Conservation (phyloP, 2,888 invertebrate genomes). For the Coelogynopora nodosa region DNA sequence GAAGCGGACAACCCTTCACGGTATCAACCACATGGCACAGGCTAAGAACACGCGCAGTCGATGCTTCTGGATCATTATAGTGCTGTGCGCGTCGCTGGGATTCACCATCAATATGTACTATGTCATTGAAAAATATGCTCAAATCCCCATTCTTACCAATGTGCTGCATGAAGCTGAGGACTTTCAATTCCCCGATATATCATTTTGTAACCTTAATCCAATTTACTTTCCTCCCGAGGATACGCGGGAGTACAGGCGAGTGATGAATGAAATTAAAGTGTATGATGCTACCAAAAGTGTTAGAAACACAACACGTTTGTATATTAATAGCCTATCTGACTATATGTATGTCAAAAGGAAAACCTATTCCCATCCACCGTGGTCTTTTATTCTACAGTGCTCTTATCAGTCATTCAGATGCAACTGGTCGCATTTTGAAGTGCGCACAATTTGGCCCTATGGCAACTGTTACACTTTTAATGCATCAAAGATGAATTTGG, state of each 20-base stretch:
- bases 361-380: constrained; percentile 26
- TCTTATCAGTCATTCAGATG: constrained; percentile 22
- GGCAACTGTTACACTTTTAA: constrained; percentile 43
- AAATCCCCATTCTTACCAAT: constrained; percentile 42
- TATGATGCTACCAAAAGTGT: not conserved
- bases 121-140: constrained; percentile 40
- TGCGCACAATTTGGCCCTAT: constrained; percentile 40
- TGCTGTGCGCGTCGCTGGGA: constrained; percentile 35
- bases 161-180: constrained; percentile 38
- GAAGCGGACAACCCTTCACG: constrained; percentile 41
- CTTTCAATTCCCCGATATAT: constrained; percentile 44
- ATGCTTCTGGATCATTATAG: constrained; percentile 42
- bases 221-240: constrained; percentile 38
- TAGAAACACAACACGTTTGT: not conserved
- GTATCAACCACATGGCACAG: constrained; percentile 40
- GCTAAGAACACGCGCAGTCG: constrained; percentile 39
- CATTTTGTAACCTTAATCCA: constrained; percentile 44
- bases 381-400: constrained; percentile 34
- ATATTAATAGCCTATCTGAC: constrained; percentile 29
- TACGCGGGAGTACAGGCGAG: not conserved
- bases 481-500: not conserved
- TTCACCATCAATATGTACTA: constrained; percentile 40
- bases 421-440: constrained; percentile 34
- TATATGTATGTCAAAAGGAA: constrained; percentile 29
- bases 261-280: not conserved